Percentiles rank a stretch among this genome's conserved stretches.
These are phyloP conservation scores for Atta cephalotes DNA, from an alignment of 1,140 invertebrate species.

Conservation along the genomic window DNA sequence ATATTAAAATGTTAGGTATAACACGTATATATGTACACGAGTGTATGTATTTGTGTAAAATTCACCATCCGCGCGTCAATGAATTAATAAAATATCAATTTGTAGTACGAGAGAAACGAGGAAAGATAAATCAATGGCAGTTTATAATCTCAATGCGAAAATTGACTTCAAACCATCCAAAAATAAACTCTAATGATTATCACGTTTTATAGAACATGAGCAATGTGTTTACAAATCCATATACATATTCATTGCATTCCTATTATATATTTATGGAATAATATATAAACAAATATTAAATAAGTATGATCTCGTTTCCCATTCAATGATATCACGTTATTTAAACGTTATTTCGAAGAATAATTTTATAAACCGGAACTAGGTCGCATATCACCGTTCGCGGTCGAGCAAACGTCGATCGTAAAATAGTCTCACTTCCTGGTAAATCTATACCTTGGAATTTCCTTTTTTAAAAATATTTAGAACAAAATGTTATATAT, in stretches of 20 bases:
- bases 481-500: too few species aligned
- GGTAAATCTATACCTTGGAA: too few species aligned
- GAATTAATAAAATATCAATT: slow-evolving; percentile 30
- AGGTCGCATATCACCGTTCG: neutral
- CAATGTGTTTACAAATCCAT: neutral
- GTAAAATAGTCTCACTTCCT: neutral
- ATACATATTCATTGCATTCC: neutral
- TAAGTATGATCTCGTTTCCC: neutral
- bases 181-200: slow-evolving; percentile 4
- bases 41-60: neutral
- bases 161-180: neutral
- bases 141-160: neutral
- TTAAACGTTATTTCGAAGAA: neutral
- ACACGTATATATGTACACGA: too few species aligned
- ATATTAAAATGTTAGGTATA: neutral
- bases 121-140: neutral
- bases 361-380: too few species aligned
- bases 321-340: neutral
- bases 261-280: neutral
- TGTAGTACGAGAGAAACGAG: neutral
- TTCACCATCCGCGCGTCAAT: neutral
- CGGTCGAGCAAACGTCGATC: neutral
- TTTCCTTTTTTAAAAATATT: too few species aligned
- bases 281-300: neutral
- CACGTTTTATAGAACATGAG: neutral